A percentile compares a stretch with the other conserved stretches of the same genome.
Conservation (phyloP, 2,888 invertebrate genomes). For the Galerucella nymphaeae region DNA sequence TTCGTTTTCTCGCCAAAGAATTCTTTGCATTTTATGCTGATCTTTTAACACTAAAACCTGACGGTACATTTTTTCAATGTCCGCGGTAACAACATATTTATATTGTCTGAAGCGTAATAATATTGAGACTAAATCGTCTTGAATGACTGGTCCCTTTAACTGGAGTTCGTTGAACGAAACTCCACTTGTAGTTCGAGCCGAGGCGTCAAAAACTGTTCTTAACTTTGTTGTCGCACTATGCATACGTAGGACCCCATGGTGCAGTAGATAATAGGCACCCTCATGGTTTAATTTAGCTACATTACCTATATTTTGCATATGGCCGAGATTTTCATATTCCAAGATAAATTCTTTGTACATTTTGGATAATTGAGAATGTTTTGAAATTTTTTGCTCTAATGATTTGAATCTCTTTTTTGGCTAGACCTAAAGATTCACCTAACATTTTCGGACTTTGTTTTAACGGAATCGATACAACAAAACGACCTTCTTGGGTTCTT, state of each 20-base stretch:
- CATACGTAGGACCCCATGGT: background rate
- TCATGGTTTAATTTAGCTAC: too few relatives aligned
- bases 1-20: too few relatives aligned
- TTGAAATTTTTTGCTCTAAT: background rate
- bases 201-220: background rate
- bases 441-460: background rate
- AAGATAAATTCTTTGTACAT: background rate
- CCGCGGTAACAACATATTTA: background rate
- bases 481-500: background rate
- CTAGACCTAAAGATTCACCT: background rate
- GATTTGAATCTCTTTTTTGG: too few relatives aligned
- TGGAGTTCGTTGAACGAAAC: background rate
- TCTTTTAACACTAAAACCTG: background rate
- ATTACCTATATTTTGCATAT: background rate
- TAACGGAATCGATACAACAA: background rate
- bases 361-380: background rate
- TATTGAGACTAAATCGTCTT: background rate
- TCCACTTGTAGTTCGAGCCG: background rate
- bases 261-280: background rate
- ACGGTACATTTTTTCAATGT: background rate
- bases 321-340: background rate
- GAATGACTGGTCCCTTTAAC: too few relatives aligned
- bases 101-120: background rate
- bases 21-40: too few relatives aligned
- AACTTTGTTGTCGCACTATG: background rate